Percentiles rank a stretch among this genome's conserved stretches.
These are phyloP conservation scores for Prenolepis imparis DNA, from an alignment of 2,888 invertebrate species.

Conservation along the genomic window DNA sequence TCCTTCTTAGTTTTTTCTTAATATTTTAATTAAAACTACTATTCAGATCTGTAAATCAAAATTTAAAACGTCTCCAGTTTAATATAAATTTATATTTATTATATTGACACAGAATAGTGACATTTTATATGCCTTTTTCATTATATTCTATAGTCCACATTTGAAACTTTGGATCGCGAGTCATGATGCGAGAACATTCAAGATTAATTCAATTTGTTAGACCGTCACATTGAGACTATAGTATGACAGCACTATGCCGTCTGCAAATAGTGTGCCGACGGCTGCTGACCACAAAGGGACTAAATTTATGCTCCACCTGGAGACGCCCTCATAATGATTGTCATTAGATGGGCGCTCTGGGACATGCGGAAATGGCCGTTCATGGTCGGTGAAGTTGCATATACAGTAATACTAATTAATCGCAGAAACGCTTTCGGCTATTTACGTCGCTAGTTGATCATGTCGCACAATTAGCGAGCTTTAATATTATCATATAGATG, in stretches of 20 bases:
- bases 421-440: constrained; percentile 52
- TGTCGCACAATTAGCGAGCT: constrained; percentile 38
- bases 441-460: constrained; percentile 46
- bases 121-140: neutral
- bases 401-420: constrained; percentile 65
- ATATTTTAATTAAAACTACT: neutral
- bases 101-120: neutral
- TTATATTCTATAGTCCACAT: neutral
- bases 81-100: constrained; percentile 6
- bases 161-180: neutral
- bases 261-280: constrained; percentile 7
- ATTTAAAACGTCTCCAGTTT: neutral
- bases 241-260: neutral
- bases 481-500: neutral
- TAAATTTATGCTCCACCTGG: constrained; percentile 42
- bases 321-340: constrained; percentile 49
- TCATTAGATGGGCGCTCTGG: constrained; percentile 19
- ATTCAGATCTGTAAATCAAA: neutral
- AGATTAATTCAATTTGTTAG: neutral
- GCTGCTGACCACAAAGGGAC: constrained; percentile 41
- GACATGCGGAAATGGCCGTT: constrained; percentile 20
- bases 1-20: neutral
- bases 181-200: constrained; percentile 4
- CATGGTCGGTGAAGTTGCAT: constrained; percentile 25
- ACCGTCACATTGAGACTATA: neutral